Percentiles rank a stretch among this genome's conserved stretches.
Evolutionary conservation across 2,797 vertebrate species (phyloP).

Genomic region (Pangasius djambal): DNA sequence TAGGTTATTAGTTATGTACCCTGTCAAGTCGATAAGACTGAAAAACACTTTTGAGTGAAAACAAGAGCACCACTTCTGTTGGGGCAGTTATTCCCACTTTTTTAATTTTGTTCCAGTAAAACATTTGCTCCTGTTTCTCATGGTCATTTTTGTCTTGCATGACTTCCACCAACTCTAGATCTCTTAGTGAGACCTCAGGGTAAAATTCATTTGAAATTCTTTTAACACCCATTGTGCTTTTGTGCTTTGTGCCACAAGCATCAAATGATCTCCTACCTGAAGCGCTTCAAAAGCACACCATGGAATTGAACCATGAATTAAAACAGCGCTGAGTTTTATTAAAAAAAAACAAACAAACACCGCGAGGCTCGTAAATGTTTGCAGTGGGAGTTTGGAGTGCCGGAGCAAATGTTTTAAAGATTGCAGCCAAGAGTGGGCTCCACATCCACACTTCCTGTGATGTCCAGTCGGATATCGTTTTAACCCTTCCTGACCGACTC

Average conservation of each 20-base stretch:
- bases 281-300: constrained; percentile 55
- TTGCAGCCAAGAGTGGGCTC: constrained; percentile 48
- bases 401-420: constrained; percentile 45
- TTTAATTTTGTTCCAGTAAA: constrained; percentile 15
- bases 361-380: constrained; percentile 24
- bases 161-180: neutral
- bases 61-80: constrained; percentile 1
- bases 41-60: neutral
- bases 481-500: constrained; percentile 47
- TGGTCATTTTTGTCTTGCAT: neutral
- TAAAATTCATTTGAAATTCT: neutral
- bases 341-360: constrained; percentile 44
- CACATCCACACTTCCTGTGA: constrained; percentile 50
- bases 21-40: neutral
- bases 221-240: constrained; percentile 4
- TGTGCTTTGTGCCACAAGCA: neutral
- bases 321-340: constrained; percentile 59
- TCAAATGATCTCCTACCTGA: constrained; percentile 35
- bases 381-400: neutral
- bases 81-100: neutral
- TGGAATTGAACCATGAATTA: constrained; percentile 60
- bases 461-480: constrained; percentile 48
- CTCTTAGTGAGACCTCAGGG: neutral
- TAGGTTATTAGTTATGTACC: neutral
- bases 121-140: constrained; percentile 38